These are phyloP conservation scores for Halictus rubicundus DNA, from an alignment of 1,140 invertebrate species.

Conservation along the genomic window DNA sequence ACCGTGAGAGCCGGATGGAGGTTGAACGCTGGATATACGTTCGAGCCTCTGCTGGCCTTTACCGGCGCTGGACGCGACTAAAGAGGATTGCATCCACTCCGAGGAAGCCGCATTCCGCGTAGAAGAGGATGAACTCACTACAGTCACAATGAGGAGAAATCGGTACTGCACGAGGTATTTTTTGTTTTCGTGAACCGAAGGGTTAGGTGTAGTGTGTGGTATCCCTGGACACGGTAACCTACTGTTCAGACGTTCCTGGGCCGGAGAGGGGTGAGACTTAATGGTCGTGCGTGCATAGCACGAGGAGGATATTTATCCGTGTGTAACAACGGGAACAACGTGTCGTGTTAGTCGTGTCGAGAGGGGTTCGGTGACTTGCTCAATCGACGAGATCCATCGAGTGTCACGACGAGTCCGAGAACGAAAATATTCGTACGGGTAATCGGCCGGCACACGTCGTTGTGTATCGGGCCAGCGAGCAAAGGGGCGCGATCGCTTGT, in stretches of 20 bases:
- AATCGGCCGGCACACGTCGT: conserved; percentile 3
- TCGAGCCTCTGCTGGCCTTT: conserved; percentile 57
- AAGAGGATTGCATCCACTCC: conserved; percentile 50
- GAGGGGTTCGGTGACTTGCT: neutral
- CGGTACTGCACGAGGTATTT: conserved; percentile 29
- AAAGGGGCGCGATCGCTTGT: conserved; percentile 55
- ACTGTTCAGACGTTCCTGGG: conserved; percentile 45
- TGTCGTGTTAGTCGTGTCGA: conserved; percentile 6
- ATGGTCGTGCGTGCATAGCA: conserved; percentile 42
- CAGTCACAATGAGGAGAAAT: conserved; percentile 43
- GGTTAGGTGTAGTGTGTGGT: conserved; percentile 20
- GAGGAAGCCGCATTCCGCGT: conserved; percentile 61
- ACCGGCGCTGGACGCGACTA: conserved; percentile 46
- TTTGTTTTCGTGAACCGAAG: conserved; percentile 6
- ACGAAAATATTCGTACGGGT: conserved; percentile 1
- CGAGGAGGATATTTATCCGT: conserved; percentile 27
- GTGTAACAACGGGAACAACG: conserved; percentile 12
- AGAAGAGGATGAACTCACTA: conserved; percentile 44
- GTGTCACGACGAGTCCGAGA: conserved; percentile 18
- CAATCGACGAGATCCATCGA: conserved; percentile 38
- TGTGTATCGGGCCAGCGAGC: conserved; percentile 9
- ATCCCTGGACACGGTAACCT: conserved; percentile 42
- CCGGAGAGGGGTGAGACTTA: conserved; percentile 39
- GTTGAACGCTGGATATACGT: conserved; percentile 49
- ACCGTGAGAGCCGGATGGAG: conserved; percentile 55